These are phyloP conservation scores for Phymanthus crucifer DNA, from an alignment of 92 coral and sea anemone species.

Conservation along the genomic window DNA sequence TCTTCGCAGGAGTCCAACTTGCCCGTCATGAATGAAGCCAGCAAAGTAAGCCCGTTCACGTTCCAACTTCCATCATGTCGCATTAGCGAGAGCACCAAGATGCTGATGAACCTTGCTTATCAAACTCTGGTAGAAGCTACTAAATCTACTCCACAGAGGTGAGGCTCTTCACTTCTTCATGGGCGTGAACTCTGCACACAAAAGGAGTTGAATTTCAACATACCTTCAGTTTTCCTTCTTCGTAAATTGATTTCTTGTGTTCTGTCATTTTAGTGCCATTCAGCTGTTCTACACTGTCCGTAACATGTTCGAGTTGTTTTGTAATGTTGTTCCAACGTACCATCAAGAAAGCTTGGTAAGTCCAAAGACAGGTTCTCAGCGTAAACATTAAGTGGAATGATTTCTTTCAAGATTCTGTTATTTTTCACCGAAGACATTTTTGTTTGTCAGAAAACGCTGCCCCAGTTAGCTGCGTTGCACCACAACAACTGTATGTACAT, in stretches of 20 bases:
- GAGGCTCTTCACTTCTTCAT: too few species aligned
- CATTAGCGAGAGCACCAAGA: conserved; percentile 86
- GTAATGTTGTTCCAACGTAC: conserved; percentile 90
- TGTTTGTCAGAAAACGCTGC: conserved; percentile 79
- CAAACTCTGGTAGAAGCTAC: conserved; percentile 88
- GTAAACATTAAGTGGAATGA: too few species aligned
- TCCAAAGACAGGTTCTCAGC: neutral
- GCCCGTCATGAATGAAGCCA: conserved; percentile 44
- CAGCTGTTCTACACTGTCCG: conserved; percentile 93
- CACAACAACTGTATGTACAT: conserved; percentile 98
- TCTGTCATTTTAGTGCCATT: conserved; percentile 68
- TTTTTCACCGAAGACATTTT: too few species aligned
- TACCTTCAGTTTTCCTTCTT: too few species aligned
- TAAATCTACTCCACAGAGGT: conserved; percentile 80
- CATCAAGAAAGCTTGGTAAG: conserved; percentile 90
- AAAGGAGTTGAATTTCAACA: too few species aligned
- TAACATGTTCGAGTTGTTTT: conserved; percentile 89
- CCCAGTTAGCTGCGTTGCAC: conserved; percentile 91
- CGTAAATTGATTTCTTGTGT: too few species aligned
- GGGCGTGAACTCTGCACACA: too few species aligned
- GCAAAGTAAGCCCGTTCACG: conserved; percentile 75
- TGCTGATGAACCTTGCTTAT: conserved; percentile 76
- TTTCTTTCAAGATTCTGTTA: neutral
- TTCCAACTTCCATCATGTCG: conserved; percentile 88
- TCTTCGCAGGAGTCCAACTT: conserved; percentile 17